Percentiles rank a stretch among this genome's conserved stretches.
phyloP scores from a whole-genome alignment of 1,140 invertebrate genomes.

The Plutomurus gul region DNA sequence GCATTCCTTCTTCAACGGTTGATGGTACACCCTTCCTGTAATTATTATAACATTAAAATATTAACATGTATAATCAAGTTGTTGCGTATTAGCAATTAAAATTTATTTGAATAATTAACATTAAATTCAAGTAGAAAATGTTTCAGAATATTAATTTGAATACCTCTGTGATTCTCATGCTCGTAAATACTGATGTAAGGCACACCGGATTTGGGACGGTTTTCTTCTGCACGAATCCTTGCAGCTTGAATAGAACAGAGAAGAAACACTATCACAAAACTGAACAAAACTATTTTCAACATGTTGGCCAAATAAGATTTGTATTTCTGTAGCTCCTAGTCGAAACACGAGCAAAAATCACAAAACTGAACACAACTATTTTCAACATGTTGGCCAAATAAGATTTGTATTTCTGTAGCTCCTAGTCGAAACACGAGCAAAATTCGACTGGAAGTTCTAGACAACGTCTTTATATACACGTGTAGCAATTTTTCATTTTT shows the following conservation, averaged over 20 bases:
- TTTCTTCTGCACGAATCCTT: neutral
- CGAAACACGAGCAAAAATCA: neutral
- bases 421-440: neutral
- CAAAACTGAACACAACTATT: neutral
- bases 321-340: neutral
- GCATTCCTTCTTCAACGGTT: slow-evolving; percentile 32
- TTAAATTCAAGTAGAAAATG: too few relatives aligned
- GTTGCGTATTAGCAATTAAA: neutral
- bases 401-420: neutral
- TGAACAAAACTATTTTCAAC: neutral
- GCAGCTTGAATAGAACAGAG: neutral
- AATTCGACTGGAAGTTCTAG: neutral
- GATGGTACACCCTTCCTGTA: slow-evolving; percentile 24
- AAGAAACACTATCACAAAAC: neutral
- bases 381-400: too few relatives aligned
- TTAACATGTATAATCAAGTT: too few relatives aligned
- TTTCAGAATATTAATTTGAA: neutral
- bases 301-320: too few relatives aligned
- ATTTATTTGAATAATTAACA: too few relatives aligned
- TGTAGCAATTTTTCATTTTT: neutral
- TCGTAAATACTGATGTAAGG: slow-evolving; percentile 42
- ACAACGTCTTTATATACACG: neutral
- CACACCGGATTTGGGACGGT: neutral
- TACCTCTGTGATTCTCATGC: slow-evolving; percentile 46
- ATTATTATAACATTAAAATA: neutral